Percentiles rank a stretch among this genome's conserved stretches.
These are phyloP conservation scores for Chelon auratus DNA, from an alignment of 2,797 vertebrate species.

Conservation along the genomic window DNA sequence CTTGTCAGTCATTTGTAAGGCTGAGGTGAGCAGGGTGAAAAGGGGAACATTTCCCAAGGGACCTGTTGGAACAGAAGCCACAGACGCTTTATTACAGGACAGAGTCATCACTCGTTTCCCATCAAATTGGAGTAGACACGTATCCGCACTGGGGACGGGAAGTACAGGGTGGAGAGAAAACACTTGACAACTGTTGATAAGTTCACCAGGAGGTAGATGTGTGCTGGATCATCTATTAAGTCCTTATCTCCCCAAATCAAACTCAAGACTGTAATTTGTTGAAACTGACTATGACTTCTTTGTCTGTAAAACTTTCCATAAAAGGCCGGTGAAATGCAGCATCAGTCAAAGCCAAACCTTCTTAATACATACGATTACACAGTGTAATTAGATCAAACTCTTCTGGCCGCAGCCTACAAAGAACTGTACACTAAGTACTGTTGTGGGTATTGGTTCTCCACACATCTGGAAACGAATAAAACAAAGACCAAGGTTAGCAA, in stretches of 20 bases:
- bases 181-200: not conserved
- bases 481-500: not conserved
- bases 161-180: not conserved
- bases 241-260: not conserved
- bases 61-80: slow-evolving; percentile 28
- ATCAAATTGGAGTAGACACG: slow-evolving; percentile 14
- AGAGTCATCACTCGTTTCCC: slow-evolving; percentile 21
- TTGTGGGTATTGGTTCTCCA: no score
- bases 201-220: slow-evolving; percentile 4
- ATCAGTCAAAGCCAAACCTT: not conserved
- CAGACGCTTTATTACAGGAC: slow-evolving; percentile 8
- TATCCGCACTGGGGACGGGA: not conserved
- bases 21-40: slow-evolving; percentile 19
- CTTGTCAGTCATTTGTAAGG: slow-evolving; percentile 31
- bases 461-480: not conserved
- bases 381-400: no score
- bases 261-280: not conserved
- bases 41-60: slow-evolving; percentile 23
- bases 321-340: no score
- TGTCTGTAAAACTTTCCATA: not conserved
- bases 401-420: no score
- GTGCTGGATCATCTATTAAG: not conserved
- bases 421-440: no score
- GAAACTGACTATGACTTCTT: not conserved
- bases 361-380: no score